Evolutionary conservation across 2,797 vertebrate species (phyloP), one percentile per base, ranked within the genome.

Genomic region (Pangasius djambal): DNA sequence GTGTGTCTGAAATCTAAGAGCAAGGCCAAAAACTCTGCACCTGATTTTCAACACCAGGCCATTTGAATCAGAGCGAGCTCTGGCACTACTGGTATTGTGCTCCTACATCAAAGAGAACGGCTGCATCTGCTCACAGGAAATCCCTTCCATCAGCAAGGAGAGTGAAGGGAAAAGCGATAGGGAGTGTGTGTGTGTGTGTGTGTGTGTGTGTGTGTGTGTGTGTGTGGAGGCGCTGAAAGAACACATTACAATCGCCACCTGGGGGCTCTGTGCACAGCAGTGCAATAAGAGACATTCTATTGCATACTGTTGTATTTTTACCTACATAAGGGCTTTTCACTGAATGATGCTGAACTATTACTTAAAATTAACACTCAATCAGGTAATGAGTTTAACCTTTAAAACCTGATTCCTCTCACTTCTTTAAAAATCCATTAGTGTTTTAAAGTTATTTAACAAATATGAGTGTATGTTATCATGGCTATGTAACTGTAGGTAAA

Each of bases 41-140:
- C 95, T 96, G 94, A 96, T 95, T 97, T 97, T 97, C 96, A 97
- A 96, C 96, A 96, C 96, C 96, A 96, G 95, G 96, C 95, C 96
- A 96, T 95, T 96, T 96, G 95, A 96, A 78, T 95, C 95, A 83
- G 94, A 96, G 95, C 95, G 93, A 95, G 95, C 88, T 52, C 50
- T 70, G 82, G 83, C 85, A 85, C 85, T 65, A 59, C 82, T 79
- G 78, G 95, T 96, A 97, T 96, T 97, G 97, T 97, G 96, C 96
- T 95, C 95, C 93, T 92, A 97, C 96, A 96, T 97, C 96, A 97
- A 97, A 97, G 96, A 93, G 92, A 91, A 94, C 94, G 81, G 37
- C 79, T 95, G 96, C 94, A 96, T 96, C 96, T 94, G 96, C 93
- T 93, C 91, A 92, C 95, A 97, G 96, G 96, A 97, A 97, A 97